A percentile compares a stretch with the other conserved stretches of the same genome.
These are phyloP conservation scores for Loriculus beryllinus DNA, from an alignment of 2,797 vertebrate genomes.

Conservation along the genomic window DNA sequence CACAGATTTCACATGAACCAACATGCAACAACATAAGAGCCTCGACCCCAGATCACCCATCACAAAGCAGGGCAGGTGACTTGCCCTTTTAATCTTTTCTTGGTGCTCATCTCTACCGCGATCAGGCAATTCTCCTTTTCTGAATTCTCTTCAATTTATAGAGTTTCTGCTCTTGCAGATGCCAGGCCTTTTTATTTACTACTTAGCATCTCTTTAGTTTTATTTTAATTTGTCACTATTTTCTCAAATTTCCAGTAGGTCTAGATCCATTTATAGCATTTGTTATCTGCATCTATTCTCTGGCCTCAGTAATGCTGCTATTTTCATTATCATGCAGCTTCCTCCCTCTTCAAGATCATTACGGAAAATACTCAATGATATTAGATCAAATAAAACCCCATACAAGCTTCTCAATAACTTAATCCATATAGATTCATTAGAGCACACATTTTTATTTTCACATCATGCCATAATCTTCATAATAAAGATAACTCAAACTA, in stretches of 20 bases:
- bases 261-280: neutral
- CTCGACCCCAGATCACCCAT: rapidly evolving
- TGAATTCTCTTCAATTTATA: neutral
- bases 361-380: slow-evolving; percentile 6
- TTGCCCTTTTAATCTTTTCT: neutral
- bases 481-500: neutral
- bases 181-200: neutral
- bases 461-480: neutral
- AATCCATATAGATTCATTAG: slow-evolving; percentile 25
- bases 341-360: neutral
- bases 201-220: neutral
- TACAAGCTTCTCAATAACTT: slow-evolving; percentile 11
- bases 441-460: neutral
- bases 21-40: neutral
- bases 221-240: neutral
- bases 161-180: neutral
- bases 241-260: neutral
- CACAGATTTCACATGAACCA: neutral
- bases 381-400: slow-evolving; percentile 46
- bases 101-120: neutral
- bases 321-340: neutral
- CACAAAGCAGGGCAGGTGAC: neutral
- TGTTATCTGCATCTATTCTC: neutral
- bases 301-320: neutral
- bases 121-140: neutral